phyloP scores from a whole-genome alignment of 2,113 vertebrate species.

The Agapornis roseicollis region DNA sequence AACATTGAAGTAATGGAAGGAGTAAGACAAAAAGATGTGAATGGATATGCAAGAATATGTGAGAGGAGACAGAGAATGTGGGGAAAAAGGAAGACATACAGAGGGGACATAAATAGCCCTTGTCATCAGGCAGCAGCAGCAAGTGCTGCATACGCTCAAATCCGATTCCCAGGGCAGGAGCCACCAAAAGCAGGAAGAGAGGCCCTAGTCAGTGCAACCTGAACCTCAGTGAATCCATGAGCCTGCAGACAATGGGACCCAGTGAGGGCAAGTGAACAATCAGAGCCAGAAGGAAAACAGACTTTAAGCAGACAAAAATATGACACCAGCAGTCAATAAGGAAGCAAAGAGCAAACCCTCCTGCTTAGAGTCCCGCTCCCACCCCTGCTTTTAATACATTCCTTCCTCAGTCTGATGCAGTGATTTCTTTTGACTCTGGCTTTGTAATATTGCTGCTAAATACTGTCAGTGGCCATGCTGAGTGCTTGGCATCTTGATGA shows the following conservation, averaged over 20 bases:
- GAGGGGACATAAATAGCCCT: conserved; percentile 1
- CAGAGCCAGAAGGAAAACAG: background rate
- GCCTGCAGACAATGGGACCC: background rate
- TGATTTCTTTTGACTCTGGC: background rate
- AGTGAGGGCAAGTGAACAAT: background rate
- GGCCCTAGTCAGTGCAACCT: background rate
- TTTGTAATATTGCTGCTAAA: background rate
- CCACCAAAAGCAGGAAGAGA: conserved; percentile 13
- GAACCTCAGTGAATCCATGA: background rate
- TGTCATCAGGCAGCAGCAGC: background rate
- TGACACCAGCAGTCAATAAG: background rate
- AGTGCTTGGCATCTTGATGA: background rate
- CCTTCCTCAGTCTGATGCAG: background rate
- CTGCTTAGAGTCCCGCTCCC: background rate
- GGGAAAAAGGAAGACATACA: background rate
- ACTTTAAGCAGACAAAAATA: background rate
- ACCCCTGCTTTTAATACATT: background rate
- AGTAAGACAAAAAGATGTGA: background rate
- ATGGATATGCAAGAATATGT: background rate
- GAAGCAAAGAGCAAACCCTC: background rate
- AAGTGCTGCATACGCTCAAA: background rate
- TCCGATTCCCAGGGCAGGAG: background rate
- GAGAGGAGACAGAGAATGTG: background rate
- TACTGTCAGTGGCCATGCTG: background rate
- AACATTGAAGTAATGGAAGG: background rate